Evolutionary conservation across 1,140 invertebrate genomes (phyloP).

Genomic region (Drosophila teissieri): DNA sequence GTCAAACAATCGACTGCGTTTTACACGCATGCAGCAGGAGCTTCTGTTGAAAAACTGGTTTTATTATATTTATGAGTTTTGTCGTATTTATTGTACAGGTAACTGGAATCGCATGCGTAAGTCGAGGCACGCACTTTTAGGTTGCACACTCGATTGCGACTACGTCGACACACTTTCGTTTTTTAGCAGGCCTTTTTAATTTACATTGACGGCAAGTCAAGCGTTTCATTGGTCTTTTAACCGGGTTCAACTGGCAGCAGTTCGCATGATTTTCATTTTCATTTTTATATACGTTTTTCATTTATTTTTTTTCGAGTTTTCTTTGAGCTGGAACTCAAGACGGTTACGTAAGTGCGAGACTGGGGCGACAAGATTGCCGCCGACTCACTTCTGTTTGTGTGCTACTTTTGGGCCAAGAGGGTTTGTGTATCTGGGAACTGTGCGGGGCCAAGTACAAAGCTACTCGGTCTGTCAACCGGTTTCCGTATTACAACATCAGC

Average conservation of each 20-base stretch:
- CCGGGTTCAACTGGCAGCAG: slow-evolving; percentile 32
- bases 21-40: background rate
- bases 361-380: slow-evolving; percentile 57
- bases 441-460: slow-evolving; percentile 49
- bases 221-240: slow-evolving; percentile 36
- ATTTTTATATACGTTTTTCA: slow-evolving; percentile 5
- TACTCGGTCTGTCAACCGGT: slow-evolving; percentile 61
- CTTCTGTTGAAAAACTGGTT: slow-evolving; percentile 17
- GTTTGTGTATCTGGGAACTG: slow-evolving; percentile 36
- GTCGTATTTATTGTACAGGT: background rate
- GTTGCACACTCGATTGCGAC: slow-evolving; percentile 24
- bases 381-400: slow-evolving; percentile 62
- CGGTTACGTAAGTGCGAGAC: slow-evolving; percentile 59
- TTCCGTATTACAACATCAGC: slow-evolving; percentile 53
- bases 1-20: background rate
- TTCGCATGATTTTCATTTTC: slow-evolving; percentile 38
- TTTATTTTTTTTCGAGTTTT: background rate
- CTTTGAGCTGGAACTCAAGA: slow-evolving; percentile 6
- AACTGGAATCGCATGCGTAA: slow-evolving; percentile 27
- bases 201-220: slow-evolving; percentile 40
- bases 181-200: slow-evolving; percentile 28
- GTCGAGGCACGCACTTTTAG: slow-evolving; percentile 37
- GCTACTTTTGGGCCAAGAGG: slow-evolving; percentile 65
- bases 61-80: slow-evolving; percentile 13
- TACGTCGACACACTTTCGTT: slow-evolving; percentile 45